Percentiles rank a stretch among this genome's conserved stretches.
Conservation (phyloP, 1,140 invertebrate genomes). For the Platyscapa corneri region DNA sequence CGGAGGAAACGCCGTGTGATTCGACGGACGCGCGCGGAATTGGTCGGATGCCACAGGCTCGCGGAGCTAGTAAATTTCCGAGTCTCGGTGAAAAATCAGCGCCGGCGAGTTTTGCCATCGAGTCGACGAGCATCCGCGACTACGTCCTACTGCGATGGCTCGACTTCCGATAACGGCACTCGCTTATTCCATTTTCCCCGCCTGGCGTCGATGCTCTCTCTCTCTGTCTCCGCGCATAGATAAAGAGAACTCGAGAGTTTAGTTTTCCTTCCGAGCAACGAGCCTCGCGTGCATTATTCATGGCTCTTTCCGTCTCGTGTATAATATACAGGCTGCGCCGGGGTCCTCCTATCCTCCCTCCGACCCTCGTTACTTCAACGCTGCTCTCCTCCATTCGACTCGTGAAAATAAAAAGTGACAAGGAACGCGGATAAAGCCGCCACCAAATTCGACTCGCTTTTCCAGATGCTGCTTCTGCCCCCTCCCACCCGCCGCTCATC, state of each 20-base stretch:
- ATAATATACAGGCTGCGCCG: neutral
- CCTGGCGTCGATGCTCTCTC: too few relatives aligned
- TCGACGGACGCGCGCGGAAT: neutral
- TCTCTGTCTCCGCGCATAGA: neutral
- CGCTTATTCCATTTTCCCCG: neutral
- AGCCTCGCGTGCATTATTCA: constrained; percentile 23
- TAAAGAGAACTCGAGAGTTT: neutral
- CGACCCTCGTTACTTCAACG: neutral
- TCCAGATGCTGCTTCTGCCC: neutral
- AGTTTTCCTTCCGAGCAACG: neutral
- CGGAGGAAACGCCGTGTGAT: neutral
- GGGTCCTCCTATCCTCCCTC: neutral
- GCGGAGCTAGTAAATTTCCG: neutral
- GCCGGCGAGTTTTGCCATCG: neutral
- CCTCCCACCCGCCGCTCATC: neutral
- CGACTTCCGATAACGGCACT: neutral
- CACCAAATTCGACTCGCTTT: constrained; percentile 8
- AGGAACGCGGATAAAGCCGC: neutral
- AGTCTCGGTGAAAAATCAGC: neutral
- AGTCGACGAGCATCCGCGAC: neutral
- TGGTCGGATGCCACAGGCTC: neutral
- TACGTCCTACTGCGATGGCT: neutral
- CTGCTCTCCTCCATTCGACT: neutral
- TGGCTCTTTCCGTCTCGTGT: constrained; percentile 16
- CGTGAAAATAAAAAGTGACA: constrained; percentile 5